Evolutionary conservation across 2,113 vertebrate genomes (phyloP).

Genomic region (Mystacornis crossleyi): DNA sequence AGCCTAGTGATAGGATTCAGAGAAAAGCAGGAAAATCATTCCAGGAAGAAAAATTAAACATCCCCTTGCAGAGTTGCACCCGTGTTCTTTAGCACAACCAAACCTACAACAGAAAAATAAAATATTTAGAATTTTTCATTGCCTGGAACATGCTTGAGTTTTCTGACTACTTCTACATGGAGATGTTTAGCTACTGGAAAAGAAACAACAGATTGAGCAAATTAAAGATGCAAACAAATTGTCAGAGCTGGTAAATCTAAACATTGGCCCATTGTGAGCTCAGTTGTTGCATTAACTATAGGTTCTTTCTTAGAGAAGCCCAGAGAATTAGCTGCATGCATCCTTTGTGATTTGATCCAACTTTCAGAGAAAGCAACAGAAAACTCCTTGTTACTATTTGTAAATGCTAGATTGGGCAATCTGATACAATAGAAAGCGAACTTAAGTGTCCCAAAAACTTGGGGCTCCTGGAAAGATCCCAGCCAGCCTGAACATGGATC

Average conservation of each 20-base stretch:
- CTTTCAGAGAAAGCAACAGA: background rate
- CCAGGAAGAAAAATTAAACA: background rate
- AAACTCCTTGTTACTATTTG: background rate
- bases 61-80: background rate
- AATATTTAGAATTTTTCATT: background rate
- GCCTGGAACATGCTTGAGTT: background rate
- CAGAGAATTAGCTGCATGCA: background rate
- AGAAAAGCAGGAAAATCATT: background rate
- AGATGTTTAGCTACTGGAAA: slow-evolving; percentile 22
- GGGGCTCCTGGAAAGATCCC: background rate
- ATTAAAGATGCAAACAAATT: slow-evolving; percentile 59
- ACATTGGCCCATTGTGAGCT: background rate
- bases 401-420: background rate
- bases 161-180: background rate
- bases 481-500: accelerated
- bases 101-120: background rate
- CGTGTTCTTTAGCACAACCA: background rate
- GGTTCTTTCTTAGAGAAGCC: background rate
- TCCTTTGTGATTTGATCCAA: background rate
- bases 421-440: background rate
- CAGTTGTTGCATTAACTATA: background rate
- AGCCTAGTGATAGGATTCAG: background rate
- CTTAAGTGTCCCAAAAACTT: background rate
- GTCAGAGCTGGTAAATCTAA: slow-evolving; percentile 36
- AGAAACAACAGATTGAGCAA: slow-evolving; percentile 49